Conservation (phyloP, 2,113 vertebrate species). For the Desmodus rotundus region DNA sequence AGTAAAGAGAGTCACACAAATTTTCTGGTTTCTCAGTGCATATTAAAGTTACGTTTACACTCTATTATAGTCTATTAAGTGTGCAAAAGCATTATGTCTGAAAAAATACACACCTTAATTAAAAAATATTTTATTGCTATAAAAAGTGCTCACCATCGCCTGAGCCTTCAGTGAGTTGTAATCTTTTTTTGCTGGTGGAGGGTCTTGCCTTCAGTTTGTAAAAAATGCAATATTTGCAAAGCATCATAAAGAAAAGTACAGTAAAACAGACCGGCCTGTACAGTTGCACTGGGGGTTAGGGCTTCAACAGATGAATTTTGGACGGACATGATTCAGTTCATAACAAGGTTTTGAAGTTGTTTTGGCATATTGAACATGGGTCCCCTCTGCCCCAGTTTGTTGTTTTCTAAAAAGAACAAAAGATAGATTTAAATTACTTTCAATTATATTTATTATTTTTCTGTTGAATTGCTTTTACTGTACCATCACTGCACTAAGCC, state of each 20-base stretch:
- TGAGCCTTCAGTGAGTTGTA: not conserved
- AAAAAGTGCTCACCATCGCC: too few species aligned
- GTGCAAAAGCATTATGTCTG: not conserved
- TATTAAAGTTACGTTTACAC: not conserved
- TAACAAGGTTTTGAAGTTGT: not conserved
- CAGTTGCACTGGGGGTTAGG: not conserved
- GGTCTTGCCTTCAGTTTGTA: not conserved
- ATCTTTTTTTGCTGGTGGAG: not conserved
- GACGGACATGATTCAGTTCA: not conserved
- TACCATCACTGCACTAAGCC: not conserved
- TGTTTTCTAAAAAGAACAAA: not conserved
- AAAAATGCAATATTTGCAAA: not conserved
- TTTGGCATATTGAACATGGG: not conserved
- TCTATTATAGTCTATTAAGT: not conserved
- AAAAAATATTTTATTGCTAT: not conserved
- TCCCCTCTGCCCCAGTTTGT: not conserved
- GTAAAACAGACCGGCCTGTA: not conserved
- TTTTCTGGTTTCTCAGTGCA: not conserved
- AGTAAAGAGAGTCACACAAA: not conserved
- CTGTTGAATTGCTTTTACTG: not conserved
- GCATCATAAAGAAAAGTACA: not conserved
- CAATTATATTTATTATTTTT: not conserved
- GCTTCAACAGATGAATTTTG: not conserved
- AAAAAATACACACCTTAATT: not conserved
- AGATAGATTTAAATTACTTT: constrained; percentile 18